Percentiles rank a stretch among this genome's conserved stretches.
These are phyloP conservation scores for Drosophila basisetae DNA, from an alignment of 2,888 invertebrate species.

Conservation along the genomic window DNA sequence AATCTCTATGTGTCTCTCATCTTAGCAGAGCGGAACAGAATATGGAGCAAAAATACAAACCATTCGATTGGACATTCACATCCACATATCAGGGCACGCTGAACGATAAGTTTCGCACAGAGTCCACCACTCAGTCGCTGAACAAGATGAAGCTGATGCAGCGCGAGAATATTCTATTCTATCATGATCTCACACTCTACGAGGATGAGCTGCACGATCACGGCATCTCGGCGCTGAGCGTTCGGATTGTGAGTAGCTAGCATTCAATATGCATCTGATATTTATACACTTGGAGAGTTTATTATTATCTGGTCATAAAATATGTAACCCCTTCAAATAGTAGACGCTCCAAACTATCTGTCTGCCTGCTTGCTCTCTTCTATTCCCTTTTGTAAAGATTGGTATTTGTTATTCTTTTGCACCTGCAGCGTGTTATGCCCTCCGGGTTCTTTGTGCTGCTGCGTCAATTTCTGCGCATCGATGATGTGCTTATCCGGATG, in stretches of 20 bases:
- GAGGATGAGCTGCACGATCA: constrained; percentile 99
- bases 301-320: neutral
- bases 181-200: constrained; percentile 96
- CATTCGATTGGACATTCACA: constrained; percentile 99
- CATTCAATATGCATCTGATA: neutral
- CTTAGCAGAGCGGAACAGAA: constrained; percentile 88
- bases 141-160: constrained; percentile 94
- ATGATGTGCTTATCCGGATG: constrained; percentile 94
- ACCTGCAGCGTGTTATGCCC: constrained; percentile 97
- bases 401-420: too few relatives aligned
- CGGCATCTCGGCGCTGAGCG: constrained; percentile 95
- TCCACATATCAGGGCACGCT: constrained; percentile 95
- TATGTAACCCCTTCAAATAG: too few relatives aligned
- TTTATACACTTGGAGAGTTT: neutral
- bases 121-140: constrained; percentile 90
- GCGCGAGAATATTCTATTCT: constrained; percentile 96
- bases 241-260: constrained; percentile 93
- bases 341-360: neutral
- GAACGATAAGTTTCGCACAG: constrained; percentile 87
- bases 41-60: constrained; percentile 91
- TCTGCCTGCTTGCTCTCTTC: neutral
- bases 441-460: constrained; percentile 95
- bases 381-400: neutral
- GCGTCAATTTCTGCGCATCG: constrained; percentile 96
- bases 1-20: neutral